Evolutionary conservation across 2,888 invertebrate species (phyloP).

Genomic region (Byasa hedistus): DNA sequence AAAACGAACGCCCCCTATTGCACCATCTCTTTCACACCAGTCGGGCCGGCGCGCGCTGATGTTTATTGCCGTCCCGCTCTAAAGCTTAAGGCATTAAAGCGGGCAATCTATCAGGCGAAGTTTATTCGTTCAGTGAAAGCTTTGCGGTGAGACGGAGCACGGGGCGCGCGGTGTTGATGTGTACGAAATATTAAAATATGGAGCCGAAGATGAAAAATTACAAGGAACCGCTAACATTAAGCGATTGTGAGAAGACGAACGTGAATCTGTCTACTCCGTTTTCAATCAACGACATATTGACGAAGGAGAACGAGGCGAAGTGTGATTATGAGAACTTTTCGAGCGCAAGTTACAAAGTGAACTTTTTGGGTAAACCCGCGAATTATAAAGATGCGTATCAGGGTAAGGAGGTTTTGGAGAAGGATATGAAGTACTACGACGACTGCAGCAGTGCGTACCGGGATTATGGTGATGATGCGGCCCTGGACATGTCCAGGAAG

Average conservation of each 20-base stretch:
- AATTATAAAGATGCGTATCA: conserved; percentile 52
- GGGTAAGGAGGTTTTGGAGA: conserved; percentile 65
- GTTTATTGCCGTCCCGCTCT: conserved; percentile 55
- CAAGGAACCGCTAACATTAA: conserved; percentile 57
- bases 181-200: conserved; percentile 57
- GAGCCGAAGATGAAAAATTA: conserved; percentile 68
- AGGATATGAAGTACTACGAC: conserved; percentile 68
- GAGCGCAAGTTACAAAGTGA: conserved; percentile 57
- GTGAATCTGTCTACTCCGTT: conserved; percentile 82
- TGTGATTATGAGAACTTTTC: conserved; percentile 68
- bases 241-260: conserved; percentile 69
- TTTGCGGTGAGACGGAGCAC: conserved; percentile 69
- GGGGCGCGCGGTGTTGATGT: conserved; percentile 53
- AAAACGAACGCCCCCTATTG: conserved; percentile 63
- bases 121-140: conserved; percentile 78
- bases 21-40: conserved; percentile 48
- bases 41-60: conserved; percentile 17
- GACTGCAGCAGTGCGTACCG: conserved; percentile 59
- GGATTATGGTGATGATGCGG: conserved; percentile 67
- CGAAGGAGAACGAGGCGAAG: conserved; percentile 75
- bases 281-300: conserved; percentile 86
- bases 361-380: conserved; percentile 54
- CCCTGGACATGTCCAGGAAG: conserved; percentile 75
- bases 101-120: conserved; percentile 74
- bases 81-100: conserved; percentile 72